phyloP scores from a whole-genome alignment of 2,888 invertebrate genomes.

The Sinotaia quadrata region DNA sequence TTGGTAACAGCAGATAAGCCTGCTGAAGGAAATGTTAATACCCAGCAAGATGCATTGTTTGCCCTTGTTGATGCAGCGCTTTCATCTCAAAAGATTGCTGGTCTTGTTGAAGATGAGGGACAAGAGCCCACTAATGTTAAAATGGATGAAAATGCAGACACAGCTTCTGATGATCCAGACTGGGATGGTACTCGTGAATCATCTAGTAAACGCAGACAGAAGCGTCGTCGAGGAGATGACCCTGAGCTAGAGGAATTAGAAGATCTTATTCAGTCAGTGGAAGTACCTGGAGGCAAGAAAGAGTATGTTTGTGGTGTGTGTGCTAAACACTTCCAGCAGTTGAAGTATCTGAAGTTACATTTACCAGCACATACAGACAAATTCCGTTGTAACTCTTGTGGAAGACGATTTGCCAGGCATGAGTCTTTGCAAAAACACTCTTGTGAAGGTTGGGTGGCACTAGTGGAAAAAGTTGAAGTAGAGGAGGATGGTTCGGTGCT shows the following conservation, averaged over 20 bases:
- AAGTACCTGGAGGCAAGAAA: slow-evolving; percentile 38
- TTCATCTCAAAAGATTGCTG: slow-evolving; percentile 34
- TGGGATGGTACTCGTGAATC: slow-evolving; percentile 11
- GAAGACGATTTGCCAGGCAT: slow-evolving; percentile 54
- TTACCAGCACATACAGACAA: slow-evolving; percentile 70
- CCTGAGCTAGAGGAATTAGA: slow-evolving; percentile 35
- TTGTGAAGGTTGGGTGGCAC: slow-evolving; percentile 43
- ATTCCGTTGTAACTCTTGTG: slow-evolving; percentile 68
- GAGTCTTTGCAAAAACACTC: slow-evolving; percentile 59
- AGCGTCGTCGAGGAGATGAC: slow-evolving; percentile 36
- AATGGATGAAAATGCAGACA: not conserved
- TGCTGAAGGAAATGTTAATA: not conserved
- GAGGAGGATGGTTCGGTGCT: slow-evolving; percentile 38
- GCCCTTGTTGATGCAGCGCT: slow-evolving; percentile 39
- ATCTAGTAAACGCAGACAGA: slow-evolving; percentile 26
- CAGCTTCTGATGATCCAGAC: slow-evolving; percentile 21
- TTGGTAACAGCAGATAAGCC: not conserved
- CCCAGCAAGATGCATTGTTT: slow-evolving; percentile 26
- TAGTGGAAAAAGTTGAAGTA: slow-evolving; percentile 34
- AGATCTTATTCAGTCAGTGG: slow-evolving; percentile 37
- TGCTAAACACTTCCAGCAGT: slow-evolving; percentile 72
- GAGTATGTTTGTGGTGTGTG: slow-evolving; percentile 59
- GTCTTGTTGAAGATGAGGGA: not conserved
- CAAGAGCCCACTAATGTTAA: not conserved
- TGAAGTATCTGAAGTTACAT: slow-evolving; percentile 74